phyloP scores from a whole-genome alignment of 2,888 invertebrate species.

The Pharmacophagus antenor region DNA sequence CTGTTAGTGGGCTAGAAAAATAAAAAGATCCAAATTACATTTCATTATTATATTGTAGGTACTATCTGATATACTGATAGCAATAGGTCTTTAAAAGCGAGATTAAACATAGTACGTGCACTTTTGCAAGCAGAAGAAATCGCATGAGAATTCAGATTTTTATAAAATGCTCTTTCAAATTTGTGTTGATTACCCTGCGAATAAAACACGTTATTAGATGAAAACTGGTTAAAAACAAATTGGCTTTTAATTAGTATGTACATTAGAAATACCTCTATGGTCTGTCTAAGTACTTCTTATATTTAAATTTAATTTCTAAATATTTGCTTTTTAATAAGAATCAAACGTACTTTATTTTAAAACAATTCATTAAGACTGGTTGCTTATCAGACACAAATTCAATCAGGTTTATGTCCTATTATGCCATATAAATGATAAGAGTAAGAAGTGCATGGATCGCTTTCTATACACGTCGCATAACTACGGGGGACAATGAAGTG shows the following conservation, averaged over 20 bases:
- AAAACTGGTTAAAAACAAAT: not conserved
- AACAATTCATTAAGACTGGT: not conserved
- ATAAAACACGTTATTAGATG: no score
- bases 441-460: not conserved
- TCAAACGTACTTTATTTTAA: not conserved
- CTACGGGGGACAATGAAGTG: constrained; percentile 3
- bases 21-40: no score
- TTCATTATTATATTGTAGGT: no score
- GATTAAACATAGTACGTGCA: no score
- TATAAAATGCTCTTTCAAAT: not conserved
- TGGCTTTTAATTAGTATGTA: not conserved
- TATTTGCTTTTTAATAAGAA: no score
- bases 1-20: no score
- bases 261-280: not conserved
- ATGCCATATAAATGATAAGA: constrained; percentile 13
- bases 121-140: no score
- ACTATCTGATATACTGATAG: no score
- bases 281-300: no score
- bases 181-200: not conserved
- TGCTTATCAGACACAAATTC: constrained; percentile 4
- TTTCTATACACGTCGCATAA: not conserved
- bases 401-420: constrained; percentile 4
- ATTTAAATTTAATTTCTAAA: no score
- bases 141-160: no score
- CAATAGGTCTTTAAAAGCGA: no score